Base-by-base conservation (phyloP, 2,113 vertebrate genomes). In the Coregonus clupeaformis region DNA sequence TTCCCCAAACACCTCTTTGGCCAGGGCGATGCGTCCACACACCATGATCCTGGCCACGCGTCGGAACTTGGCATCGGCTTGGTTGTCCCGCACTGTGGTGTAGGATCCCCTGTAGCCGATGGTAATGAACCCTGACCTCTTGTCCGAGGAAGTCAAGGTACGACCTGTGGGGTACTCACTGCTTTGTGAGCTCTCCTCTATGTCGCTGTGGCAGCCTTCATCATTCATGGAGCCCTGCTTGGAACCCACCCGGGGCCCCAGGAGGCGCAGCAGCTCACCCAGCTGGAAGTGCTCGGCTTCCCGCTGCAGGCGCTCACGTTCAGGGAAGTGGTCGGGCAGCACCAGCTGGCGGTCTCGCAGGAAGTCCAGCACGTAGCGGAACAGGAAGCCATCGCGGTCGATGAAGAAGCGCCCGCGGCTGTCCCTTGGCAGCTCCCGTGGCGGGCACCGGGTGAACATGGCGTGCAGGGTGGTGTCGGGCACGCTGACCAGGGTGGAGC, bases 261-360 rank as follows among this genome's bases (percentile, higher is more conserved):
- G 88, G 77, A 95, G 91, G 87, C 94, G 93, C 76, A 94, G 93
- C 79, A 96, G 84, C 74, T 95, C 95, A 5, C 82, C 78, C 60
- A 96, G 88, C 89, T 96, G 95, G 87, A 96, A 96, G 85, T 94
- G 93, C 78, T 96, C 95, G 30, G 95, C 95, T 66, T 96, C 95
- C 45, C 93, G 91, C 65, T 94, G 87, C 13, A 96, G 94, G n/a
- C 95, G 86, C 79, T 96, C 95, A 85, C 95, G 95, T 86, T 96
- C 95, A 0, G 95, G 95, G 75, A 96, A 96, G 90, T 95, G 95
- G 42, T 96, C 95, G 0, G 95, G 95, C 45, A 96, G 89, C 1
- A 95, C 94, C 1, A 96, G 93, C 87, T 94, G 94, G 67, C 94
- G 93, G 92, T 96, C 95, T 71, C 95, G 91, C 84, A 96, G 92